These are phyloP conservation scores for Herminia tarsipennalis DNA, from an alignment of 2,888 invertebrate species.

Conservation along the genomic window DNA sequence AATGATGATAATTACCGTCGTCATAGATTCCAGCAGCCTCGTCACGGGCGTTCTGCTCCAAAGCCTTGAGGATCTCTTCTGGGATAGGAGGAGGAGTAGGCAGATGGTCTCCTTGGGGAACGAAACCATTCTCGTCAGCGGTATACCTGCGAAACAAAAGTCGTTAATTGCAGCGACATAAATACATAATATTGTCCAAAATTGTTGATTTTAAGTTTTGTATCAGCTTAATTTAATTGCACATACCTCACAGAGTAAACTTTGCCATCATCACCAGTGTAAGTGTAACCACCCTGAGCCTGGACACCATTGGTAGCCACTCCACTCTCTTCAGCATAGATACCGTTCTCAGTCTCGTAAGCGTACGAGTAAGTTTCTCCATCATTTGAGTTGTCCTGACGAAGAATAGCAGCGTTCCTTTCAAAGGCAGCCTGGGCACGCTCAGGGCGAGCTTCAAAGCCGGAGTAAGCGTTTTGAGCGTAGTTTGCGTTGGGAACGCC, in stretches of 20 bases:
- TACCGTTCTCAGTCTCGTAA: slow-evolving; percentile 78
- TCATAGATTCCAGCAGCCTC: slow-evolving; percentile 79
- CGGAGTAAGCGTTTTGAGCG: slow-evolving; percentile 51
- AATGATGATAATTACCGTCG: slow-evolving; percentile 65
- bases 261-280: slow-evolving; percentile 77
- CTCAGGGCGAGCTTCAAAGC: slow-evolving; percentile 55
- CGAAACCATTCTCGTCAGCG: slow-evolving; percentile 78
- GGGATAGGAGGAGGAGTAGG: slow-evolving; percentile 78
- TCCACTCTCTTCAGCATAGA: slow-evolving; percentile 72
- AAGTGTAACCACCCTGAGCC: slow-evolving; percentile 74
- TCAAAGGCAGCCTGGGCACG: slow-evolving; percentile 71
- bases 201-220: too few relatives aligned
- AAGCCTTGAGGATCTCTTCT: slow-evolving; percentile 70
- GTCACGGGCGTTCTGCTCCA: slow-evolving; percentile 77
- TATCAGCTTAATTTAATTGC: neutral
- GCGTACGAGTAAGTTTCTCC: slow-evolving; percentile 72
- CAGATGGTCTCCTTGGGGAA: slow-evolving; percentile 73
- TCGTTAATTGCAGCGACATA: too few relatives aligned
- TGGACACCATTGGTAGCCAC: slow-evolving; percentile 75
- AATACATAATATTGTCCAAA: too few relatives aligned
- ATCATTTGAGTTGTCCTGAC: slow-evolving; percentile 70
- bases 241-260: slow-evolving; percentile 72
- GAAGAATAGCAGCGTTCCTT: slow-evolving; percentile 73
- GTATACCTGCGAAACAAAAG: too few relatives aligned
- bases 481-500: slow-evolving; percentile 60